Evolutionary conservation across 2,888 invertebrate species (phyloP).

Genomic region (Odiellus spinosus): DNA sequence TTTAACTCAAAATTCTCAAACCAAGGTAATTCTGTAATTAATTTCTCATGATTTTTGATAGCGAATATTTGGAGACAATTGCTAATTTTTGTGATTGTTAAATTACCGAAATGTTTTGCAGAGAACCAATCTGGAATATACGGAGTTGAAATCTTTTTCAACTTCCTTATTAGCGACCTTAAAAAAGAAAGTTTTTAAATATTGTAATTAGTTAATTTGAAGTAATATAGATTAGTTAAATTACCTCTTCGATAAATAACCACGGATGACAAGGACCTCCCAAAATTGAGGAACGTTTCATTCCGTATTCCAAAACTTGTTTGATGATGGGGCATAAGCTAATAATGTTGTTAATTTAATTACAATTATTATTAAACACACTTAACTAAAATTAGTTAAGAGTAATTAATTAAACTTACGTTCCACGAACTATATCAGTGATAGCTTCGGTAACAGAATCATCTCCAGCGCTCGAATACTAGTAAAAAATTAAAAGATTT

Average conservation of each 20-base stretch:
- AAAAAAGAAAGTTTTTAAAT: too few species aligned
- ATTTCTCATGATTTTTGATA: too few species aligned
- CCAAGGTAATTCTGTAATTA: too few species aligned
- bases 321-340: constrained; percentile 76
- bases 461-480: constrained; percentile 71
- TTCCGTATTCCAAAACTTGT: constrained; percentile 83
- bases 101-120: constrained; percentile 80
- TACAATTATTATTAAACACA: constrained; percentile 4
- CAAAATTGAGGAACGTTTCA: constrained; percentile 74
- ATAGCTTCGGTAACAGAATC: constrained; percentile 93
- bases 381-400: constrained; percentile 1
- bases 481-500: constrained; percentile 5
- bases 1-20: too few species aligned
- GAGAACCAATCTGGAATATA: constrained; percentile 85
- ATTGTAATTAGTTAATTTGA: too few species aligned
- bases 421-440: constrained; percentile 88
- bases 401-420: constrained; percentile 26
- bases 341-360: constrained; percentile 10
- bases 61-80: too few species aligned
- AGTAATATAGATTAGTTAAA: constrained; percentile 8
- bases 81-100: too few species aligned
- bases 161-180: constrained; percentile 82
- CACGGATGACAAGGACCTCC: constrained; percentile 88
- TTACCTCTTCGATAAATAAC: constrained; percentile 85
- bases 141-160: constrained; percentile 93